Conservation (phyloP, 1,140 invertebrate genomes). For the Bombus breviceps region DNA sequence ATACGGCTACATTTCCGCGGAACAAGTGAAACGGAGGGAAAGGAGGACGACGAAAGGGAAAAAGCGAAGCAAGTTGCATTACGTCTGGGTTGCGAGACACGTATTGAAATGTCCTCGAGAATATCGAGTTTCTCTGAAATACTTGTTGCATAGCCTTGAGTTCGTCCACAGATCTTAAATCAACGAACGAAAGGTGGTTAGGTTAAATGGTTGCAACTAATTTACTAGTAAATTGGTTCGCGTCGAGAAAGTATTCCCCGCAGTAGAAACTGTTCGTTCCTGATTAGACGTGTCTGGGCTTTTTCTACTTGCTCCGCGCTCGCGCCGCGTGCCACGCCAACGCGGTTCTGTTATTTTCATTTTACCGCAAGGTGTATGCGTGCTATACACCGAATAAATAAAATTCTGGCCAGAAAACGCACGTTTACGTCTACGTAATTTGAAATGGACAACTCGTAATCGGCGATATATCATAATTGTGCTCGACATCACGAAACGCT, state of each 20-base stretch:
- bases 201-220: slow-evolving; percentile 40
- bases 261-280: slow-evolving; percentile 45
- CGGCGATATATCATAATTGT: too few relatives aligned
- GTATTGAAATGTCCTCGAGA: neutral
- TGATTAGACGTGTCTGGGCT: slow-evolving; percentile 33
- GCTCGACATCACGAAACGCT: too few relatives aligned
- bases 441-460: too few relatives aligned
- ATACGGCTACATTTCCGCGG: neutral
- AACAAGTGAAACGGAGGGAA: slow-evolving; percentile 14
- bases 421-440: too few relatives aligned
- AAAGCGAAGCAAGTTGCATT: neutral
- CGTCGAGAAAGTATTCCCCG: slow-evolving; percentile 16
- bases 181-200: slow-evolving; percentile 45
- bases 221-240: slow-evolving; percentile 49
- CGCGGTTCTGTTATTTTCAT: neutral
- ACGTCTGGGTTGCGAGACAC: neutral
- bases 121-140: neutral
- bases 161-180: slow-evolving; percentile 36
- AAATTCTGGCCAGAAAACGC: too few relatives aligned
- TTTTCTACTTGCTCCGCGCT: neutral
- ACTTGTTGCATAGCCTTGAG: neutral
- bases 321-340: neutral
- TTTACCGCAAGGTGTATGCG: neutral
- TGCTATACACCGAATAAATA: neutral
- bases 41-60: neutral